Conservation (phyloP, 2,113 vertebrate genomes). For the Elaphurus davidianus region DNA sequence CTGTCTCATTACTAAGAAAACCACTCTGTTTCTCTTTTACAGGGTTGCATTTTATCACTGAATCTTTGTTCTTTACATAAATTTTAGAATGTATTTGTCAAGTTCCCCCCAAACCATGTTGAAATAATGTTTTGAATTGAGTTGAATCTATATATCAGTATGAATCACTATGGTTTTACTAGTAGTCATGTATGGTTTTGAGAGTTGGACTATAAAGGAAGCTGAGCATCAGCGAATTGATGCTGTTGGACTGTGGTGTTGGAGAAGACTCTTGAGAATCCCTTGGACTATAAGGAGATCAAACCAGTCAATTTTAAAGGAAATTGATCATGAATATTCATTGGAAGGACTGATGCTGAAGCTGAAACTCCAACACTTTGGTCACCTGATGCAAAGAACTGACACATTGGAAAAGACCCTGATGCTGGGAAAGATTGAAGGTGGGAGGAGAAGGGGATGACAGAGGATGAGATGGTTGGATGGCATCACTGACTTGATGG, state of each 20-base stretch:
- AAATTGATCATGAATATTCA: background rate
- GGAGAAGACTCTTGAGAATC: background rate
- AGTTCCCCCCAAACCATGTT: background rate
- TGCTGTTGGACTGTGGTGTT: background rate
- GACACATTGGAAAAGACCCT: background rate
- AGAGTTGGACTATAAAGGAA: background rate
- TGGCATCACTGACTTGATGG: background rate
- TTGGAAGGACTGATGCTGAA: background rate
- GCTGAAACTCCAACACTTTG: background rate
- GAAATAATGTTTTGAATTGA: background rate
- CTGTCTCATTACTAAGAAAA: background rate
- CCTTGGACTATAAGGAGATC: background rate
- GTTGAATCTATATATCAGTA: background rate
- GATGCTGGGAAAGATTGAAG: background rate
- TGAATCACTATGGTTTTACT: background rate
- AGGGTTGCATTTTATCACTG: background rate
- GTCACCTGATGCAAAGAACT: background rate
- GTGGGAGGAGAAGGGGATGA: background rate
- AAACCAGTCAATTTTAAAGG: background rate
- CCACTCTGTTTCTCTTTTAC: background rate
- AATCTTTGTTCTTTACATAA: background rate
- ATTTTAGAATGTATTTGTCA: background rate
- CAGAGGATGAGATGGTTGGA: background rate
- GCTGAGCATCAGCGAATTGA: background rate
- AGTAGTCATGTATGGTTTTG: background rate